Evolutionary conservation across 2,888 invertebrate genomes (phyloP), one percentile per base, ranked within the genome.

Genomic region (Drosophila emarginata): DNA sequence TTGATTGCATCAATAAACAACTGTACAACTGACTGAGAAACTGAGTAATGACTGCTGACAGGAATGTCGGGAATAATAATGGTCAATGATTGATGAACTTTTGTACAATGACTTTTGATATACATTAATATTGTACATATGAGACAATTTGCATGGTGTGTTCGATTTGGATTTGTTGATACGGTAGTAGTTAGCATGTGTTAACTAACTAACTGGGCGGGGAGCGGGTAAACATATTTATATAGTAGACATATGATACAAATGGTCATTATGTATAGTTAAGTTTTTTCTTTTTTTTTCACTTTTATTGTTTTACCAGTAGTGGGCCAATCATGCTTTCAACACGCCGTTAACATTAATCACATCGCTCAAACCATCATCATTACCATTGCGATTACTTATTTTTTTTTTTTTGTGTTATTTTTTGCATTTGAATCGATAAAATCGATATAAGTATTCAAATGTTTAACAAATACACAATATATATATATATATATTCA

Each of bases 281-380:
- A 6, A 28, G 32, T 32, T 9, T 9, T 69, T 56, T 23, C 36
- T 54, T 56, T 64, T 69, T 77, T 79, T 75, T 69, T 57, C 63
- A 78, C 77, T 28, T 76, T 77, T 64, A 26, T 58, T 53, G 67
- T 73, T 72, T 90, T 90, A 91, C 91, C 91, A 91, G 91, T 91
- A 91, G 91, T 91, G 91, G 91, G 91, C 91, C 91, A 91, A 91
- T 90, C 91, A 91, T 91, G 91, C 91, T 90, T 77, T 79, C 45
- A 45, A 84, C 80, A 90, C 84, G 90, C 87, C 89, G 79, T 81
- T 85, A 73, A 86, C 82, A 84, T 71, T 76, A 75, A 87, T 84
- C 86, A 88, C 83, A 87, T 82, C 83, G 86, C 78, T 84, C 80
- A 89, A 80, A 88, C 76, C 72, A 87, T 74, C 77, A 77, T 76